Evolutionary conservation across 2,113 vertebrate species (phyloP).

Genomic region (Cinclus mexicanus): DNA sequence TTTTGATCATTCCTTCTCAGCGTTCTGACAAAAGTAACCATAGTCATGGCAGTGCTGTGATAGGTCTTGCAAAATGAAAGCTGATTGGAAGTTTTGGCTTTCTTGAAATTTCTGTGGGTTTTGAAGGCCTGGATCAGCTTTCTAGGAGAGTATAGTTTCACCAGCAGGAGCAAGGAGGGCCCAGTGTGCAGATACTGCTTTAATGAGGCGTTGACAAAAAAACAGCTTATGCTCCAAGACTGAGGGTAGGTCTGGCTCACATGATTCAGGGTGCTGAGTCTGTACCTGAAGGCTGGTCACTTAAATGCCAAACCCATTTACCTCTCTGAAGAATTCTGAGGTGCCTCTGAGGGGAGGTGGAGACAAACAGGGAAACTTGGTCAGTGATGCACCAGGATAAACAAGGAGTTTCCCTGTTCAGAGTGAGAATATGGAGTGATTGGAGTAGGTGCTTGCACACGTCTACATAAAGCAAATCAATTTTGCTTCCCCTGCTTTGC

Average conservation of each 20-base stretch:
- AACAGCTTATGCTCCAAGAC: background rate
- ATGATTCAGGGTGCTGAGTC: background rate
- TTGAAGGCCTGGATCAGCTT: background rate
- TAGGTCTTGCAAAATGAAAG: background rate
- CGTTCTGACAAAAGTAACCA: background rate
- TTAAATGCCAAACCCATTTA: background rate
- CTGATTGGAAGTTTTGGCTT: background rate
- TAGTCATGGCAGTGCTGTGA: background rate
- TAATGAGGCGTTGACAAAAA: background rate
- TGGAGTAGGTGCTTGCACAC: background rate
- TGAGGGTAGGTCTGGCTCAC: background rate
- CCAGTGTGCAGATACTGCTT: background rate
- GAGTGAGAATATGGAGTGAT: background rate
- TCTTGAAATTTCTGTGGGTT: background rate
- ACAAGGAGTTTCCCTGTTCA: background rate
- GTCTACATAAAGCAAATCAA: background rate
- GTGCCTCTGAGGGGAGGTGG: background rate
- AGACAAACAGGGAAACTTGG: background rate
- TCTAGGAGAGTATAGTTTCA: background rate
- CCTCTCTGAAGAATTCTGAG: background rate
- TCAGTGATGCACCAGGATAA: background rate
- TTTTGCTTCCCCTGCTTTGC: background rate
- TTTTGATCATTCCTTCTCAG: background rate
- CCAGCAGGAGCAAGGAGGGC: background rate
- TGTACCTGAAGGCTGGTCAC: background rate